A percentile compares a stretch with the other conserved stretches of the same genome.
These are phyloP conservation scores for Nomada ruficornis DNA, from an alignment of 2,888 invertebrate species.

Conservation along the genomic window DNA sequence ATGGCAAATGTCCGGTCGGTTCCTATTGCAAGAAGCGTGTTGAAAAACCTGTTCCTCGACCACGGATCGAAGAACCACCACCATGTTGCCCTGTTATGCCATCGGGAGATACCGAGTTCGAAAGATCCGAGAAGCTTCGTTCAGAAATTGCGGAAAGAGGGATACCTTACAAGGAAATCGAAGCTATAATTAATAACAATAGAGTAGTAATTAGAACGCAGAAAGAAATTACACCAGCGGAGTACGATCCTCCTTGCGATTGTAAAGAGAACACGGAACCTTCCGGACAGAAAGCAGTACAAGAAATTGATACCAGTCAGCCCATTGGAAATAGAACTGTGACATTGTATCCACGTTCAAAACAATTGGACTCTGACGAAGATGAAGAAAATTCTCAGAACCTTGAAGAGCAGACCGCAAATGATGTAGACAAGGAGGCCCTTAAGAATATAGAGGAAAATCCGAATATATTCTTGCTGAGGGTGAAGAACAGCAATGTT, in stretches of 20 bases:
- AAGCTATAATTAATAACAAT: conserved; percentile 76
- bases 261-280: conserved; percentile 60
- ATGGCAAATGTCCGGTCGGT: neutral
- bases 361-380: neutral
- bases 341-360: conserved; percentile 27
- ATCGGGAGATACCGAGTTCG: accelerated
- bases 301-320: neutral
- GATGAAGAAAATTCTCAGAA: accelerated
- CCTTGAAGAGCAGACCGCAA: too few relatives aligned
- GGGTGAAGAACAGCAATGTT: conserved; percentile 73
- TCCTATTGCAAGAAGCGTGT: neutral
- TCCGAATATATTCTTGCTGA: conserved; percentile 80
- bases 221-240: conserved; percentile 29
- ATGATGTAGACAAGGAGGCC: too few relatives aligned
- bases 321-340: conserved; percentile 13
- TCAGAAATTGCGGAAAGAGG: conserved; percentile 76
- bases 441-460: conserved; percentile 70
- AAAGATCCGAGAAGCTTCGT: neutral
- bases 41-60: neutral
- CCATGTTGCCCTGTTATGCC: conserved; percentile 28
- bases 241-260: conserved; percentile 77
- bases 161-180: conserved; percentile 79
- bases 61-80: neutral
- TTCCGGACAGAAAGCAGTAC: neutral
- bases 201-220: conserved; percentile 66